Base-by-base conservation (phyloP, 2,797 vertebrate genomes). In the Melanogrammus aeglefinus region DNA sequence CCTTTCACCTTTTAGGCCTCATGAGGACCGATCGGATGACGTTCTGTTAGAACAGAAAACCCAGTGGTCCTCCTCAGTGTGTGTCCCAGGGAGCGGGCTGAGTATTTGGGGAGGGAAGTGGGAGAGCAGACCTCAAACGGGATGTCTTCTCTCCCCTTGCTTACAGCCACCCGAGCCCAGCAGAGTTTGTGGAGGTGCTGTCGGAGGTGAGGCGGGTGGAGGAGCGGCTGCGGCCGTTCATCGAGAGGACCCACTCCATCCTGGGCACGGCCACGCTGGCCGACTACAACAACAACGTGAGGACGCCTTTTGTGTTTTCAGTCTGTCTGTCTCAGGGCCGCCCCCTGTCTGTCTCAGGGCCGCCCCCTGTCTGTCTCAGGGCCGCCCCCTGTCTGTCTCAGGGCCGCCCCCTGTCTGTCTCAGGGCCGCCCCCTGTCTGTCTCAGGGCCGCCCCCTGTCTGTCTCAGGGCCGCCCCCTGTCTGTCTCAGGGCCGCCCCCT, bases 251-350 rank as follows among this genome's bases (percentile, higher is more conserved):
- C 75, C 93, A 95, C 47, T 94, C 95, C 35, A 95, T 96, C 79
- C 88, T 96, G 27, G 94, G 94, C 0, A 88, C 94, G 0, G 96
- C 96, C 4, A 92, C 93, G 69, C 92, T 92, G 0, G 93, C 94
- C 0, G 94, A 95, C 87, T 96, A 96, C 92, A 96, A 96, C 89
- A 96, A 96, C 86, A 96, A 96, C 0, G 96, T 96, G 92, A 91
- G 93, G 1, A 79, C n/a, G 33, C 6, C 35, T 36, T 36, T 36
- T 36, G 35, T 6, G 35, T 36, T 36, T 36, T 36, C 31, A 33
- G 31, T 0, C 31, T 33, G 31, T 33, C 31, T 2, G 31, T 4
- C 31, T 33, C 29, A 31, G 29, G 29, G 29, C 29, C 29, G 1
- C 29, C 29, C 29, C 29, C 29, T 2, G 29, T 31, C 29, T 31